A percentile compares a stretch with the other conserved stretches of the same genome.
Evolutionary conservation across 2,113 vertebrate species (phyloP).

Genomic region (Alces alces): DNA sequence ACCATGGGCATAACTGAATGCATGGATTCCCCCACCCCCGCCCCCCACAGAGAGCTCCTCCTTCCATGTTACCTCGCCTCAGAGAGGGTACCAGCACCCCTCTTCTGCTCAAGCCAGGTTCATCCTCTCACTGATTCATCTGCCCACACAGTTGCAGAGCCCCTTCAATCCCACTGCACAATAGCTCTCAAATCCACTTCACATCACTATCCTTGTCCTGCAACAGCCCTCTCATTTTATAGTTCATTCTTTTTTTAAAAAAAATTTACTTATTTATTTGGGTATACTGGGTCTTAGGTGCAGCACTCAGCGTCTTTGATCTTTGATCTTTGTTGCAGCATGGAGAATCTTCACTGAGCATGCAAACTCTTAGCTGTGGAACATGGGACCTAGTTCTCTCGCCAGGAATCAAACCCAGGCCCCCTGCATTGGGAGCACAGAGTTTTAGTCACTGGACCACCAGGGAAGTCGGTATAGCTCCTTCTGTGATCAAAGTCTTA

Average conservation of each 20-base stretch:
- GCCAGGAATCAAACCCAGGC: background rate
- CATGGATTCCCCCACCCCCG: background rate
- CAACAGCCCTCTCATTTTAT: background rate
- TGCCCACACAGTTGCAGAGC: background rate
- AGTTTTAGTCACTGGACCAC: background rate
- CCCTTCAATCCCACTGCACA: background rate
- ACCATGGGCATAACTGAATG: background rate
- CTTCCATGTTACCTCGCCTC: background rate
- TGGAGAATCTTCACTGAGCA: background rate
- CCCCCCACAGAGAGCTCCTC: background rate
- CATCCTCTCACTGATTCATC: background rate
- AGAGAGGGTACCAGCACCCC: background rate
- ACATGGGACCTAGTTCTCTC: background rate
- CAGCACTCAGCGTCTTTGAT: background rate
- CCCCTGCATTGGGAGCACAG: background rate
- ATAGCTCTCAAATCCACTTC: background rate
- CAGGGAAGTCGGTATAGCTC: background rate
- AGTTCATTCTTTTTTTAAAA: background rate
- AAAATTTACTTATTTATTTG: background rate
- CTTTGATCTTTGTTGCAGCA: background rate
- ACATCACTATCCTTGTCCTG: background rate
- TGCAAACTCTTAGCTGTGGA: background rate
- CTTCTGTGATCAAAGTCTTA: background rate
- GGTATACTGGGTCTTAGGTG: background rate
- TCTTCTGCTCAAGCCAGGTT: background rate